Evolutionary conservation across 1,140 invertebrate genomes (phyloP).

Genomic region (Lethrus apterus): DNA sequence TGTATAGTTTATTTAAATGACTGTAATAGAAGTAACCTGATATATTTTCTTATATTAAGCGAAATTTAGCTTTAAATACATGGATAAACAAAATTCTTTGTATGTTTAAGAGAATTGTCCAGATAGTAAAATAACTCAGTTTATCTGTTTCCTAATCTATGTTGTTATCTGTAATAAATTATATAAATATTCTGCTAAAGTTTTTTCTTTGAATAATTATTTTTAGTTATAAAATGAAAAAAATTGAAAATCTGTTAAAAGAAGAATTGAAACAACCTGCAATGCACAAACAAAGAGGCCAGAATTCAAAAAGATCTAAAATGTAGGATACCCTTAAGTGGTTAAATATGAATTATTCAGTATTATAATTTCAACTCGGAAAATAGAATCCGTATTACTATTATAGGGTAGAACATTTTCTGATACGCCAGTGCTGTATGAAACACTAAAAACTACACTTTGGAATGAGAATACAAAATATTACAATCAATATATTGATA

Average conservation of each 20-base stretch:
- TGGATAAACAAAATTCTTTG: constrained; percentile 12
- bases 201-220: constrained; percentile 5
- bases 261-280: background rate
- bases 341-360: background rate
- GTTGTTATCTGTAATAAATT: constrained; percentile 19
- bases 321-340: background rate
- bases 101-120: constrained; percentile 2
- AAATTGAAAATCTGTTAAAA: too few relatives aligned
- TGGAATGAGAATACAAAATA: background rate
- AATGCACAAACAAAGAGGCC: background rate
- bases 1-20: constrained; percentile 17
- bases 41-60: constrained; percentile 9
- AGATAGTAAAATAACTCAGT: background rate
- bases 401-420: too few relatives aligned
- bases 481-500: background rate
- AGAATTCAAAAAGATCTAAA: background rate
- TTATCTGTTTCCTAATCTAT: constrained; percentile 17
- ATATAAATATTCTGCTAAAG: constrained; percentile 6
- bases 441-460: background rate
- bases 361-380: too few relatives aligned
- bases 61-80: constrained; percentile 8
- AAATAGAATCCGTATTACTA: too few relatives aligned
- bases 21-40: constrained; percentile 16
- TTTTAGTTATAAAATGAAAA: too few relatives aligned
- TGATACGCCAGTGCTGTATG: background rate